These are phyloP conservation scores for Nomada fucata DNA, from an alignment of 2,888 invertebrate species.

Conservation along the genomic window DNA sequence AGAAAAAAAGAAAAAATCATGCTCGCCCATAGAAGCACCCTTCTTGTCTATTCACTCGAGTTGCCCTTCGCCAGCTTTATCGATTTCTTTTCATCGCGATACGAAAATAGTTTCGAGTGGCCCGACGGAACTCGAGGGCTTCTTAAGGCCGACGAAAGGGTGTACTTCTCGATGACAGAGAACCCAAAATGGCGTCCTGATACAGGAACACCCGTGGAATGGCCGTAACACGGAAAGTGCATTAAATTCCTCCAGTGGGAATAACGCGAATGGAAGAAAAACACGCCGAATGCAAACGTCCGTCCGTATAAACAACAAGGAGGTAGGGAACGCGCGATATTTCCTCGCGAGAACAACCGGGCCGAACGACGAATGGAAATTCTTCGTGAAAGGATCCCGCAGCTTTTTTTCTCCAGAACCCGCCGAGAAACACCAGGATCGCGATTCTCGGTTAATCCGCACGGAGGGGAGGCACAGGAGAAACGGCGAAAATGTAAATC, in stretches of 20 bases:
- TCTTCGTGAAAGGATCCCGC: not conserved
- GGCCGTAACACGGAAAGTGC: conserved; percentile 71
- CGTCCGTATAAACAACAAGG: conserved; percentile 4
- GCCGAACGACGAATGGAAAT: not conserved
- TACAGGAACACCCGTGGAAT: conserved; percentile 67
- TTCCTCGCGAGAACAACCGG: not conserved
- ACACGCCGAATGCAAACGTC: conserved; percentile 10
- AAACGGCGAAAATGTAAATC: conserved; percentile 26
- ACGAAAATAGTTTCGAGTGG: conserved; percentile 77
- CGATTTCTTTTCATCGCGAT: conserved; percentile 76
- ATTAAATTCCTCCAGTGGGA: conserved; percentile 70
- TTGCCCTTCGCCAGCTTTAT: conserved; percentile 74
- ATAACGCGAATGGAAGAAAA: conserved; percentile 43
- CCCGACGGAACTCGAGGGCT: conserved; percentile 73
- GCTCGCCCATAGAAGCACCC: conserved; percentile 71
- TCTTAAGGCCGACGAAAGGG: conserved; percentile 75
- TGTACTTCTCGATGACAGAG: conserved; percentile 73
- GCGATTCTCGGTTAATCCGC: conserved; percentile 12
- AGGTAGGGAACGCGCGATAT: not conserved
- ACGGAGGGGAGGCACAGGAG: not conserved
- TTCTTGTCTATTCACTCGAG: conserved; percentile 75
- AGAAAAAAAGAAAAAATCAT: conserved; percentile 63
- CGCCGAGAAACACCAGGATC: not conserved
- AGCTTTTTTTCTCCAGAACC: too few relatives aligned
- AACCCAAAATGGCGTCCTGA: conserved; percentile 73